These are phyloP conservation scores for Clarias fuscus DNA, from an alignment of 2,797 vertebrate genomes.

Conservation along the genomic window DNA sequence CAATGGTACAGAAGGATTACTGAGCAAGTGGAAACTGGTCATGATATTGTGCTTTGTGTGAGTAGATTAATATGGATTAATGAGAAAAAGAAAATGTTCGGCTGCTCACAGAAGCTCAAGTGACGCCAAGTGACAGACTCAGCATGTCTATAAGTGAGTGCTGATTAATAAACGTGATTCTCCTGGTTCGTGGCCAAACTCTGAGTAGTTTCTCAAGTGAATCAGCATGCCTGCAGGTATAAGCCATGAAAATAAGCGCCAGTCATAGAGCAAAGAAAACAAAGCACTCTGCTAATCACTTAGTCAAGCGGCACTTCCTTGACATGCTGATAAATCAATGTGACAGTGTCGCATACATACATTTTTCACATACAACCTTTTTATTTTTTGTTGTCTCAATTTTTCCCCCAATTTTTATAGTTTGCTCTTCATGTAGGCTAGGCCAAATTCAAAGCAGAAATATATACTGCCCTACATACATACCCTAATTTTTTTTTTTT, in stretches of 20 bases:
- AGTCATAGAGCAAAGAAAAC: slow-evolving; percentile 36
- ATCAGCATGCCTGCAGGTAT: slow-evolving; percentile 60
- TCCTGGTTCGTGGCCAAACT: slow-evolving; percentile 53
- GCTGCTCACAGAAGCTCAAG: slow-evolving; percentile 1
- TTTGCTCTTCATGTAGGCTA: not conserved
- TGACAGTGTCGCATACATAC: slow-evolving; percentile 6
- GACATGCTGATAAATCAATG: slow-evolving; percentile 22
- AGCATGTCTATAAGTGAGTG: slow-evolving; percentile 42
- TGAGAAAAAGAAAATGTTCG: slow-evolving; percentile 63
- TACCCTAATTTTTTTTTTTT: too few species aligned
- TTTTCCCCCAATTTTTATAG: not conserved
- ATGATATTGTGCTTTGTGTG: not conserved
- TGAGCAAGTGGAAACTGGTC: not conserved
- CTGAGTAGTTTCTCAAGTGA: slow-evolving; percentile 60
- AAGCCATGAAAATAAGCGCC: slow-evolving; percentile 44
- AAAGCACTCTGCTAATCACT: slow-evolving; percentile 8
- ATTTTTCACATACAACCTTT: not conserved
- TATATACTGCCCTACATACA: not conserved
- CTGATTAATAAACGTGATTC: slow-evolving; percentile 56
- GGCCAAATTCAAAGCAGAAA: slow-evolving; percentile 22
- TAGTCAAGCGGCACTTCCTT: slow-evolving; percentile 1
- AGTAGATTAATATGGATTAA: slow-evolving; percentile 64
- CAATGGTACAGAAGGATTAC: too few species aligned
- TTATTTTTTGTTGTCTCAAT: not conserved
- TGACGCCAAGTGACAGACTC: slow-evolving; percentile 53